Evolutionary conservation across 2,113 vertebrate species (phyloP).

Genomic region (Chloropsis hardwickii): DNA sequence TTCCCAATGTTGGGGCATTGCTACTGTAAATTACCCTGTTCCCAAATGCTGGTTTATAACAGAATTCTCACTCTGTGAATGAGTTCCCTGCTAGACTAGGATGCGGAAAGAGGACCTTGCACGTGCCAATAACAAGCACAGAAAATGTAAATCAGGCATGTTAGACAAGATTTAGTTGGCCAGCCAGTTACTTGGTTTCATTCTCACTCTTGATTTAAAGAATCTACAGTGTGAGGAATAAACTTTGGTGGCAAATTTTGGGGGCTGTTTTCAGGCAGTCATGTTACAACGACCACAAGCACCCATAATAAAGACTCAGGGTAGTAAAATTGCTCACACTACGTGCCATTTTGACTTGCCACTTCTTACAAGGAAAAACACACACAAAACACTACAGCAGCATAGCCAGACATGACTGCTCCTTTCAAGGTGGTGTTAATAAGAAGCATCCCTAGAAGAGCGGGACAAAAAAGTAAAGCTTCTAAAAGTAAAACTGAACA

Average conservation of each 20-base stretch:
- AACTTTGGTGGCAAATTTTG: not conserved
- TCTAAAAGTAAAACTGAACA: not conserved
- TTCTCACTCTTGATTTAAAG: not conserved
- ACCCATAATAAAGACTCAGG: not conserved
- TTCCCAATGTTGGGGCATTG: not conserved
- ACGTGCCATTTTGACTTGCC: not conserved
- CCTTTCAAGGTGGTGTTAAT: not conserved
- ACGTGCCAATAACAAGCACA: accelerated
- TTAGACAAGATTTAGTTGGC: not conserved
- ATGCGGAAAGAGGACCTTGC: not conserved
- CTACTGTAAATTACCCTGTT: not conserved
- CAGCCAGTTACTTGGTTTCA: not conserved
- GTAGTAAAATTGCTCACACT: not conserved
- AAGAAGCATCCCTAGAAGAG: not conserved
- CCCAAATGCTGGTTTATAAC: not conserved
- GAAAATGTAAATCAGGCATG: not conserved
- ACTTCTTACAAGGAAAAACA: not conserved
- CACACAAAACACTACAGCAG: not conserved
- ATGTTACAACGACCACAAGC: not conserved
- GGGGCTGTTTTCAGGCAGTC: not conserved
- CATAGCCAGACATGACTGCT: not conserved
- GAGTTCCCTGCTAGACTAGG: not conserved
- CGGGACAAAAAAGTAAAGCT: not conserved
- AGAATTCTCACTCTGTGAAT: not conserved
- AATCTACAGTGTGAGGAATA: not conserved